phyloP scores from a whole-genome alignment of 2,888 invertebrate genomes.

The Hydriomena furcata region DNA sequence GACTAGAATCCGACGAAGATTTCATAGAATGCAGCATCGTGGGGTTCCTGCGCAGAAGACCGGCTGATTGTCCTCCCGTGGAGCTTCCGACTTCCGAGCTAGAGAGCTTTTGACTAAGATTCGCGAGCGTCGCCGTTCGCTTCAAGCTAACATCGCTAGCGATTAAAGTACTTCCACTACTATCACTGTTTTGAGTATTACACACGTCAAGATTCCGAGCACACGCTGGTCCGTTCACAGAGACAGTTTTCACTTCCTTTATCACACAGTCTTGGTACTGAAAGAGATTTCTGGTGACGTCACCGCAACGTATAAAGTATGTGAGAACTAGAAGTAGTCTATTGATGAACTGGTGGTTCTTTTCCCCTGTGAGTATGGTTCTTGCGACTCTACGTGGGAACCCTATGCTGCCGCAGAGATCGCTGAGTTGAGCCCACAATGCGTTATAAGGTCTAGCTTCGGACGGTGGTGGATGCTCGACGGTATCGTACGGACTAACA shows the following conservation, averaged over 20 bases:
- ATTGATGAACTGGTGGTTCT: slow-evolving; percentile 86
- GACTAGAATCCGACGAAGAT: slow-evolving; percentile 64
- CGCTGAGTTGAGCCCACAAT: slow-evolving; percentile 94
- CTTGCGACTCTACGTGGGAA: slow-evolving; percentile 89
- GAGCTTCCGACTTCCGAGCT: slow-evolving; percentile 50
- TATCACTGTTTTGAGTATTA: slow-evolving; percentile 61
- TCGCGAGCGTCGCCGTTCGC: slow-evolving; percentile 63
- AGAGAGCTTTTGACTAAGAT: slow-evolving; percentile 70
- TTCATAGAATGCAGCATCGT: slow-evolving; percentile 60
- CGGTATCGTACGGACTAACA: slow-evolving; percentile 81
- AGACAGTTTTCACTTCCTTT: slow-evolving; percentile 63
- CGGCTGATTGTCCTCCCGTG: slow-evolving; percentile 44
- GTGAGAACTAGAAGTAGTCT: slow-evolving; percentile 90
- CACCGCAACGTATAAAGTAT: slow-evolving; percentile 93
- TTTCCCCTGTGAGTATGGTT: slow-evolving; percentile 90
- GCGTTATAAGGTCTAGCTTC: slow-evolving; percentile 89
- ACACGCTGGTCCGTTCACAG: slow-evolving; percentile 39
- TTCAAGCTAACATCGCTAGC: slow-evolving; percentile 62
- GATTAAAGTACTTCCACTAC: slow-evolving; percentile 60
- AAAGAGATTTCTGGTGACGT: slow-evolving; percentile 83
- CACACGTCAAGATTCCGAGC: slow-evolving; percentile 32
- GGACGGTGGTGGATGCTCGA: slow-evolving; percentile 42
- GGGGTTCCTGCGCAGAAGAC: slow-evolving; percentile 58
- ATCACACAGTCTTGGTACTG: slow-evolving; percentile 57
- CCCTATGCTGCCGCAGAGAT: slow-evolving; percentile 93